Conservation (phyloP, 2,113 vertebrate species). For the Dicrurus megarhynchus region DNA sequence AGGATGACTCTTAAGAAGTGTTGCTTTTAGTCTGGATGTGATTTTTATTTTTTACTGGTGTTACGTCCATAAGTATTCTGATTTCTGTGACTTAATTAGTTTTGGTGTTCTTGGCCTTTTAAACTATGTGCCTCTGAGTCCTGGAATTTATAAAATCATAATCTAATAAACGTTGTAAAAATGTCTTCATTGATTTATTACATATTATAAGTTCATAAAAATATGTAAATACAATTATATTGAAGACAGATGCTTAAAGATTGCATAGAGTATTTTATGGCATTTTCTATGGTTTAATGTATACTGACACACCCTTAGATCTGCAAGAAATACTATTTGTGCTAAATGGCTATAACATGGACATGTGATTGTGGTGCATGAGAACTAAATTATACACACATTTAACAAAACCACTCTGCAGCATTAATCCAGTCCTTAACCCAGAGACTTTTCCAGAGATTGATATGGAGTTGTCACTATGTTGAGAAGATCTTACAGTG, state of each 20-base stretch:
- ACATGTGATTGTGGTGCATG: not conserved
- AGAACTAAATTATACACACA: not conserved
- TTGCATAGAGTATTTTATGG: slow-evolving; percentile 49
- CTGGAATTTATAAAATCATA: slow-evolving; percentile 81
- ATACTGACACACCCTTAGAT: not conserved
- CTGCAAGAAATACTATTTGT: not conserved
- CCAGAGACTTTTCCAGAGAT: not conserved
- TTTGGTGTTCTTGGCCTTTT: slow-evolving; percentile 77
- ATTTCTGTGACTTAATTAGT: slow-evolving; percentile 73
- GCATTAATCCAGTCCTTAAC: not conserved
- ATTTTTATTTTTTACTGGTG: slow-evolving; percentile 75
- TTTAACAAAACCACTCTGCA: not conserved
- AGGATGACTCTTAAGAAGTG: slow-evolving; percentile 71
- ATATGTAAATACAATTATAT: slow-evolving; percentile 58
- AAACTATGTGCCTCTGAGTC: slow-evolving; percentile 82
- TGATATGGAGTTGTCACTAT: not conserved
- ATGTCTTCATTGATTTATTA: slow-evolving; percentile 70
- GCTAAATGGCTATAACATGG: not conserved
- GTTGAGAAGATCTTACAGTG: not conserved
- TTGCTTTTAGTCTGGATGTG: slow-evolving; percentile 68
- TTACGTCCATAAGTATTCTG: slow-evolving; percentile 66
- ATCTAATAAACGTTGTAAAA: slow-evolving; percentile 83
- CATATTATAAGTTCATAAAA: slow-evolving; percentile 33
- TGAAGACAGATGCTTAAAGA: slow-evolving; percentile 39
- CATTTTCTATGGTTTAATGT: slow-evolving; percentile 43